phyloP scores from a whole-genome alignment of 2,113 vertebrate species.

The Nycticorax nycticorax region DNA sequence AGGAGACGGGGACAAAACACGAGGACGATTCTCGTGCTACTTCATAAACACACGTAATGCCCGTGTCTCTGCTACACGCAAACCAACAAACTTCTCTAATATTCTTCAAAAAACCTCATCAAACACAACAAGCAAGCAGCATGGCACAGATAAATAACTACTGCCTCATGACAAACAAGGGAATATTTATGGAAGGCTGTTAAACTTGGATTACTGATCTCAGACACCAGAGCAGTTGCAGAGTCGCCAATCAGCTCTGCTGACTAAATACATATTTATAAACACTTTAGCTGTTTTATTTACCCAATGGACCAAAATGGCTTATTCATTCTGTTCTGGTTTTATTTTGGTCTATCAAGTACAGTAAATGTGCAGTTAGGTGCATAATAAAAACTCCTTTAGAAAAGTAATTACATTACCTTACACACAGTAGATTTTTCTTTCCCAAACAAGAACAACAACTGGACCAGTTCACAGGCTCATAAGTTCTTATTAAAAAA shows the following conservation, averaged over 20 bases:
- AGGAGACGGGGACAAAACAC: not conserved
- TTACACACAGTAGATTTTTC: slow-evolving; percentile 46
- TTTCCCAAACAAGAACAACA: slow-evolving; percentile 42
- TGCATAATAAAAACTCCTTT: slow-evolving; percentile 59
- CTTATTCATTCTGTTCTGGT: slow-evolving; percentile 56
- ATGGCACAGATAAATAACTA: not conserved
- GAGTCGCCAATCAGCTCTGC: slow-evolving; percentile 31
- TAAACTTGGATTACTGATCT: slow-evolving; percentile 13
- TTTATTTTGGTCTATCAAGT: slow-evolving; percentile 65
- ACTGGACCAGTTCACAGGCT: slow-evolving; percentile 53
- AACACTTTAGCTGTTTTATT: slow-evolving; percentile 47
- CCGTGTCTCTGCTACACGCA: not conserved
- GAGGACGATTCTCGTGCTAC: not conserved
- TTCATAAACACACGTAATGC: not conserved
- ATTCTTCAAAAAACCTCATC: not conserved
- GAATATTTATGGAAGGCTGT: slow-evolving; percentile 30
- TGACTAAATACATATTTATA: slow-evolving; percentile 71
- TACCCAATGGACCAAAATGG: slow-evolving; percentile 52
- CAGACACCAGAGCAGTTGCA: not conserved
- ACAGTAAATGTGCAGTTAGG: slow-evolving; percentile 67
- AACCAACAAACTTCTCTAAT: not conserved
- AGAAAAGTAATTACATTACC: slow-evolving; percentile 71
- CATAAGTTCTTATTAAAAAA: slow-evolving; percentile 39
- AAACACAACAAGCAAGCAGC: not conserved
- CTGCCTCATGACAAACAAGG: not conserved